phyloP scores from a whole-genome alignment of 1,140 invertebrate genomes.

The Latrodectus geometricus region DNA sequence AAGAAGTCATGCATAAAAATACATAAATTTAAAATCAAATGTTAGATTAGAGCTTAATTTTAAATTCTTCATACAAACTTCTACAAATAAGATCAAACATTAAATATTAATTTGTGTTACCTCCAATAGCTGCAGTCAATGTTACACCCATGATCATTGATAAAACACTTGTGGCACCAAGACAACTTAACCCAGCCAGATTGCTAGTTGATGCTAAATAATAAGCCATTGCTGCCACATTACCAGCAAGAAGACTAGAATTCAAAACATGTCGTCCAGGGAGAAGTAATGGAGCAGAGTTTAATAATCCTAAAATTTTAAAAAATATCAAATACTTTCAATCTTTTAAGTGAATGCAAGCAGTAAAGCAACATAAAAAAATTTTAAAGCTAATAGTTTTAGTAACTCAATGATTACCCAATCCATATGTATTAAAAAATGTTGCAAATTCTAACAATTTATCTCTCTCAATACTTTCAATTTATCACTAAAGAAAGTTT shows the following conservation, averaged over 20 bases:
- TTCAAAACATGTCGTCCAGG: constrained; percentile 87
- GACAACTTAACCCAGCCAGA: constrained; percentile 76
- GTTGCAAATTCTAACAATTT: no score
- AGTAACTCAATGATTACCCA: no score
- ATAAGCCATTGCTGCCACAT: constrained; percentile 79
- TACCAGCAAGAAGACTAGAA: constrained; percentile 76
- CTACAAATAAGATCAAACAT: constrained; percentile 48
- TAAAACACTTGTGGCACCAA: constrained; percentile 80
- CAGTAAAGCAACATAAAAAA: neutral
- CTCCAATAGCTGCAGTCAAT: constrained; percentile 89
- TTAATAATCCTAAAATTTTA: constrained; percentile 76
- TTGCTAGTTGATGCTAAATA: constrained; percentile 77
- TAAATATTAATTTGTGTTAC: constrained; percentile 68
- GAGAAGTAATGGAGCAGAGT: constrained; percentile 82
- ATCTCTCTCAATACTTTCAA: no score
- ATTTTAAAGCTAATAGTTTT: no score
- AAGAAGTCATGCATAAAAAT: neutral
- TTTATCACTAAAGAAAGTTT: no score
- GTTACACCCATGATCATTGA: constrained; percentile 86
- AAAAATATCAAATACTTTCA: neutral
- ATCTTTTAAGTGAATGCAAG: neutral
- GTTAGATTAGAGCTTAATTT: no score
- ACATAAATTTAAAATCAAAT: neutral
- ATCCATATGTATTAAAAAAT: no score
- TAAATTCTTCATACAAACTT: no score